Base-by-base conservation (phyloP, 2,113 vertebrate genomes). In the Eulacestoma nigropectus region DNA sequence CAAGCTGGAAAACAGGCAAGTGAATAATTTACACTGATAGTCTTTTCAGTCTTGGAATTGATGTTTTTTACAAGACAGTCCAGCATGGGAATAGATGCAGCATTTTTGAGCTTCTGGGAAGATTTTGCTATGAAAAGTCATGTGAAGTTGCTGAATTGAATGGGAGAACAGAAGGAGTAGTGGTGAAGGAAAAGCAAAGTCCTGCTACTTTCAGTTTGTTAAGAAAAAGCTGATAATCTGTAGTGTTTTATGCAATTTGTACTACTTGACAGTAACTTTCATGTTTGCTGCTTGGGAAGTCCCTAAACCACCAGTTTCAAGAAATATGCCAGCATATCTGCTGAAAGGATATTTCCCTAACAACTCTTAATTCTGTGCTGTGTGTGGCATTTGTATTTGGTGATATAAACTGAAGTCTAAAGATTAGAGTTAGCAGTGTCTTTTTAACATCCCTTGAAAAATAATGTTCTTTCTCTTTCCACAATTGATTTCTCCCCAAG, bases 1-100 rank as follows among this genome's bases (percentile, higher is more conserved):
- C 99, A 99, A 76, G 99, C 98, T 97, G 99, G 99, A 94, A 99
- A 99, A 96, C 99, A 99, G 98, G 99, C 99, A 95, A 42, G 90
- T 60, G 35, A 55, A 42, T 85, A 33, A 82, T 80, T 89, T 74
- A 42, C 4, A 1, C 4, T 76, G 13, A 9, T 63, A 73, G 9
- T 59, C n/a, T 76, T 88, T 85, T 25, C 41, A 65, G 8, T 62
- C 15, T 35, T 85, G 33, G 19, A 65, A 82, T 37, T 77, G 10
- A 32, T 77, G 4, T 44, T 89, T 77, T 60, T 73, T 52, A 10
- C 2, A 2, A 15, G 22, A 37, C 15, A 52, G 20, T 78, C 15
- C 29, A 60, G 37, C n/a, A 41, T 53, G 19, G 11, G 5, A 79
- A 32, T 60, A 82, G 29, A 20, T 84, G 6, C 72, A 81, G 47